These are phyloP conservation scores for Protonibea diacanthus DNA, from an alignment of 2,797 vertebrate genomes.

Conservation along the genomic window DNA sequence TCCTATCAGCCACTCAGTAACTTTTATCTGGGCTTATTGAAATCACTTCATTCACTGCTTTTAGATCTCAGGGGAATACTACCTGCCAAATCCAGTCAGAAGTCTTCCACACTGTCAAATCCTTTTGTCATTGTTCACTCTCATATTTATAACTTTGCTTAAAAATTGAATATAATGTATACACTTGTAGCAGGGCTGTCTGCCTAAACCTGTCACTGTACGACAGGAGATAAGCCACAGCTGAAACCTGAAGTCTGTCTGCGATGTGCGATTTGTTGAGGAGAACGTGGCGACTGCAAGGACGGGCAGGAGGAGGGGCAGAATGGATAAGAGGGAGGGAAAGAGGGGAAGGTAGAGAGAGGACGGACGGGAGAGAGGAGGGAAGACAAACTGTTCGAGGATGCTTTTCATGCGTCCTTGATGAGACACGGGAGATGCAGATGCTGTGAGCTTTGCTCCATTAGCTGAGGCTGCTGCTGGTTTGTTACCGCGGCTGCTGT, in stretches of 20 bases:
- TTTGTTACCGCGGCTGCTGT: constrained; percentile 26
- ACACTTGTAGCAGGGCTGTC: background rate
- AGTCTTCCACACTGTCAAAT: background rate
- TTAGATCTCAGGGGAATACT: background rate
- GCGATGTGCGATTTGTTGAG: constrained; percentile 23
- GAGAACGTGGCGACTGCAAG: constrained; percentile 22
- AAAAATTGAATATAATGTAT: background rate
- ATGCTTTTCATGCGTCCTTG: constrained; percentile 56
- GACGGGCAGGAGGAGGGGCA: background rate
- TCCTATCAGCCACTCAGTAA: background rate
- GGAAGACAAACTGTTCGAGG: constrained; percentile 33
- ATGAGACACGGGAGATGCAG: constrained; percentile 56
- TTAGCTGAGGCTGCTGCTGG: constrained; percentile 48
- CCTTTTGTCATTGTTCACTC: background rate
- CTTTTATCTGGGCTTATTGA: background rate
- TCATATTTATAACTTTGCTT: background rate
- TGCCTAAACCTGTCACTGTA: constrained; percentile 18
- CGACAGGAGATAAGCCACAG: constrained; percentile 30
- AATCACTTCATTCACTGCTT: background rate
- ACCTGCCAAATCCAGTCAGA: background rate
- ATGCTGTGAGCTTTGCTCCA: constrained; percentile 44
- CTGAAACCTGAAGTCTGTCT: constrained; percentile 23
- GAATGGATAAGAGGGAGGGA: background rate
- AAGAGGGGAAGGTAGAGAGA: background rate
- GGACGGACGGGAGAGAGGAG: constrained; percentile 11